A percentile compares a stretch with the other conserved stretches of the same genome.
These are phyloP conservation scores for Sylvia borin DNA, from an alignment of 2,797 vertebrate genomes.

Conservation along the genomic window DNA sequence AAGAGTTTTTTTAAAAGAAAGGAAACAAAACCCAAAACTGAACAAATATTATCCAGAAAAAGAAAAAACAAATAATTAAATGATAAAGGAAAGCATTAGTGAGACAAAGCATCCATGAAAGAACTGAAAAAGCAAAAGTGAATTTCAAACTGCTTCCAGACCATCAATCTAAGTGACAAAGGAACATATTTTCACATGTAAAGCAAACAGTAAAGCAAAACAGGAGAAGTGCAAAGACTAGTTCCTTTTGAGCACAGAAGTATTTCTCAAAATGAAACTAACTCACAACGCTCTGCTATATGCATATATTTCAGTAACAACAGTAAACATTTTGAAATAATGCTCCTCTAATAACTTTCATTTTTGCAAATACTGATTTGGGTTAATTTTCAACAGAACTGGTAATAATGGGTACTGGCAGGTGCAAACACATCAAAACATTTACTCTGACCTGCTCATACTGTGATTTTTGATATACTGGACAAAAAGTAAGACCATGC, in stretches of 20 bases:
- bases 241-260: neutral
- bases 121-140: neutral
- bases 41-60: neutral
- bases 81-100: neutral
- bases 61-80: neutral
- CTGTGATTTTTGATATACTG: neutral
- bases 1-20: accelerated
- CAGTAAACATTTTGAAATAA: neutral
- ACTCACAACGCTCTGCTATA: neutral
- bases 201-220: neutral
- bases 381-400: neutral
- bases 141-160: neutral
- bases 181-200: neutral
- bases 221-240: neutral
- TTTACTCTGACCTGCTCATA: neutral
- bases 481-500: neutral
- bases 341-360: neutral
- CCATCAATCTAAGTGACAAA: neutral
- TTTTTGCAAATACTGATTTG: neutral
- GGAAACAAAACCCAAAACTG: neutral
- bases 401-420: neutral
- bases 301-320: neutral
- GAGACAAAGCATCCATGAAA: neutral
- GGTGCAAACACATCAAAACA: neutral
- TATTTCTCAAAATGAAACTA: neutral